Evolutionary conservation across 2,888 invertebrate species (phyloP).

Genomic region (Drosophila quinaria): DNA sequence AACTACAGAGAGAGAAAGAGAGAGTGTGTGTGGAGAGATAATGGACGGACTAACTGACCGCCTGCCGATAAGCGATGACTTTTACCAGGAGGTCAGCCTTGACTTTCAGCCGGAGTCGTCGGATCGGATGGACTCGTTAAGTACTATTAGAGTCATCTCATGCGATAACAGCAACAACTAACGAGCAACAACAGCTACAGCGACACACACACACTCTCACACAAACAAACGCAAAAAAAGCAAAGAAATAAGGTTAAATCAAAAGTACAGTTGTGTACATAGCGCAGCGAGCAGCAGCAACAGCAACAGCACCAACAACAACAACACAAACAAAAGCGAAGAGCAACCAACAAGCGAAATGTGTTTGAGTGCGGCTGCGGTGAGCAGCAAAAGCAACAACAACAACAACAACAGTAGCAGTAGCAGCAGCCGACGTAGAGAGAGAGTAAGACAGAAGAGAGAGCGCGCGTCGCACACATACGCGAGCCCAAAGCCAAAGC

Average conservation of each 20-base stretch:
- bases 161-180: slow-evolving; percentile 54
- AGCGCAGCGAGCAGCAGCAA: slow-evolving; percentile 76
- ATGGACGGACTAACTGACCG: slow-evolving; percentile 40
- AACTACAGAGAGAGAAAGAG: not conserved
- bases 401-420: slow-evolving; percentile 45
- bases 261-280: slow-evolving; percentile 84
- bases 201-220: slow-evolving; percentile 38
- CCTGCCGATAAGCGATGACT: slow-evolving; percentile 31
- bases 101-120: slow-evolving; percentile 13
- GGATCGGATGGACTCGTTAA: slow-evolving; percentile 22
- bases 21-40: slow-evolving; percentile 9
- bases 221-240: slow-evolving; percentile 62
- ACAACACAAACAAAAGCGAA: slow-evolving; percentile 77
- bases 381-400: slow-evolving; percentile 58
- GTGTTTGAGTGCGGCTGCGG: slow-evolving; percentile 77
- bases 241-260: slow-evolving; percentile 84
- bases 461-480: slow-evolving; percentile 75
- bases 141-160: slow-evolving; percentile 50
- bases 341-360: slow-evolving; percentile 76
- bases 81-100: slow-evolving; percentile 31
- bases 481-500: slow-evolving; percentile 62
- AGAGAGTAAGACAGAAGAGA: slow-evolving; percentile 59
- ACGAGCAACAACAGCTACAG: slow-evolving; percentile 40
- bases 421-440: slow-evolving; percentile 38
- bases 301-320: slow-evolving; percentile 58